Evolutionary conservation across 92 coral and sea anemone species (phyloP).

Genomic region (Epizoanthus ramosus): DNA sequence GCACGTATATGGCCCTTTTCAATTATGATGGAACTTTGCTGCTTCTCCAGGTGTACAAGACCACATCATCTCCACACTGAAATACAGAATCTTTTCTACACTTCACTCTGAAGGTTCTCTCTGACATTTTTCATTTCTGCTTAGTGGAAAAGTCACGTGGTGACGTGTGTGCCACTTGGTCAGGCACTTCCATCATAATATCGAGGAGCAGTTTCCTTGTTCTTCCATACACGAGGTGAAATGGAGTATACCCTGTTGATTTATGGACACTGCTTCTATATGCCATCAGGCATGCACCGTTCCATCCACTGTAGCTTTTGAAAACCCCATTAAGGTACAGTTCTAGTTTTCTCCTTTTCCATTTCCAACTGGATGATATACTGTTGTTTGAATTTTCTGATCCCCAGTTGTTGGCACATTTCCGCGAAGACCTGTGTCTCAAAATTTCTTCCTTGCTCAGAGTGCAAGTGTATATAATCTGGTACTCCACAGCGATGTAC

Average conservation of each 20-base stretch:
- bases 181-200: conserved; percentile 38
- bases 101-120: conserved; percentile 44
- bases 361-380: conserved; percentile 40
- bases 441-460: conserved; percentile 43
- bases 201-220: conserved; percentile 45
- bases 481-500: conserved; percentile 46
- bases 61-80: conserved; percentile 54
- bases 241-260: conserved; percentile 45
- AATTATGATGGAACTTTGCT: conserved; percentile 52
- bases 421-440: conserved; percentile 40
- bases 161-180: conserved; percentile 11
- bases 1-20: conserved; percentile 63
- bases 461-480: conserved; percentile 32
- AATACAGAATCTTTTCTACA: conserved; percentile 27
- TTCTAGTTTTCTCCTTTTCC: conserved; percentile 41
- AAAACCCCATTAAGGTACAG: conserved; percentile 31
- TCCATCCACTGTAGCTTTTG: conserved; percentile 31
- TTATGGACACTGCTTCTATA: conserved; percentile 43
- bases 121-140: conserved; percentile 27
- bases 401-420: conserved; percentile 36
- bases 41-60: conserved; percentile 46
- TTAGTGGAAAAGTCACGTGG: conserved; percentile 17
- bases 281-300: conserved; percentile 42
- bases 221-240: conserved; percentile 44
- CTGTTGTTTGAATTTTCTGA: conserved; percentile 39